Evolutionary conservation across 1,140 invertebrate species (phyloP), one percentile per base, ranked within the genome.

Genomic region (Schlechtendalia chinensis): DNA sequence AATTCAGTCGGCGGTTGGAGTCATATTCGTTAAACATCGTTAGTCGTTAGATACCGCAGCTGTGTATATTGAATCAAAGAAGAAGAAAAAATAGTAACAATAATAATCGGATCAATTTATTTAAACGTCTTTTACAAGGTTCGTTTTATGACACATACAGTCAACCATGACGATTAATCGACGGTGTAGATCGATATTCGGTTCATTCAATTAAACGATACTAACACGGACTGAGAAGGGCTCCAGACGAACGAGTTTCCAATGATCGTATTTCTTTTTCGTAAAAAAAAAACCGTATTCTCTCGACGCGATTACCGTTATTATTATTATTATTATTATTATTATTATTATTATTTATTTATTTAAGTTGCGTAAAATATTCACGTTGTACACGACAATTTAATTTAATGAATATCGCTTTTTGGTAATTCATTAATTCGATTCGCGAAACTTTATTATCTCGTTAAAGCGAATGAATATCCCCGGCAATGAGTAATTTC

Each of bases 391-490:
- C 11, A 53, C 17, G 47, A 54, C 29, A 54, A 19, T 71, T 71
- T 17, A 67, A 45, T 69, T 29, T 19, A 53, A 54, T 72, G 29
- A 29, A 72, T 72, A 29, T 54, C 17, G 5, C 24, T 50, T 69
- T n/a, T 50, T 69, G 16, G 27, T 72, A 29, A 72, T 29, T 29
- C 16, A 11, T 29, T 72, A 54, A 72, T 54, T 72, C 5, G 24
- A 24, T 72, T 19, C 29, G 29, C n/a, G 29, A 72, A 54, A 72
- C 69, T 72, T 72, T 72, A 54, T 54, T 72, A 72, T 72, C 69
- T 53, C 24, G 47, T 71, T 71, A 71, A 71, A 53, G 11, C 17
- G 14, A 54, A 72, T n/a, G 69, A 72, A 72, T 54, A 72, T 32
- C 50, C 69, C 53, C 32, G 8, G 32, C 32, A 39, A 29, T n/a